Base-by-base conservation (phyloP, 1,140 invertebrate genomes). In the Brachionus koreanus region DNA sequence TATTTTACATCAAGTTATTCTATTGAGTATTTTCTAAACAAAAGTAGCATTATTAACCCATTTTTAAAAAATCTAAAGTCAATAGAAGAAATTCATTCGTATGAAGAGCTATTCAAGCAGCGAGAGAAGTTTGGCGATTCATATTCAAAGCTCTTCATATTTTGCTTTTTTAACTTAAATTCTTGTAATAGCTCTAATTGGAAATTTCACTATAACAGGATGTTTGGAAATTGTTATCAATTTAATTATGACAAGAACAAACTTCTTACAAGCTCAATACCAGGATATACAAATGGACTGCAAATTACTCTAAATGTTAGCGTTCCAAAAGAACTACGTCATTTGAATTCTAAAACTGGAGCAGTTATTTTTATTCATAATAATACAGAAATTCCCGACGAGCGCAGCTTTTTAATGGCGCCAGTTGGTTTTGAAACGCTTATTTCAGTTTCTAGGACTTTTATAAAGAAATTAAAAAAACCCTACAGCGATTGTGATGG, bases 351-450 rank as follows among this genome's bases (percentile, higher is more conserved):
- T 9, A 5, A 12, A 39, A 37, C 16, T 19, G 65, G 65, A 16
- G 65, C 65, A n/a, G 37, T 69, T 69, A 35, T 69, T 37, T 69
- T 69, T 7, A 69, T 69, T 16, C 65, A 69, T 39, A 39, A 69
- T 12, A 16, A 37, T 19, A 39, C 33, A 37, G 16, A 35, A 39
- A 5, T 19, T 7, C 35, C 65, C 37, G 16, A 4, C 6, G 3
- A n/a, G 2, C 6, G 5, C n/a, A 19, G 16, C 0, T 19, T 19
- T n/a, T n/a, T 69, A 7, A 69, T 19, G 33, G 35, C 37, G 4
- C 13, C 33, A 5, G 33, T 39, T 12, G n/a, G n/a, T 16, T 69
- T 37, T 16, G 65, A 37, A 19, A 77, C 74, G 4, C n/a, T 49
- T 77, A 77, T 77, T 23, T 16, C 39, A 29, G n/a, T 77, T n/a